phyloP scores from a whole-genome alignment of 1,140 invertebrate species.

The Diabrotica undecimpunctata region DNA sequence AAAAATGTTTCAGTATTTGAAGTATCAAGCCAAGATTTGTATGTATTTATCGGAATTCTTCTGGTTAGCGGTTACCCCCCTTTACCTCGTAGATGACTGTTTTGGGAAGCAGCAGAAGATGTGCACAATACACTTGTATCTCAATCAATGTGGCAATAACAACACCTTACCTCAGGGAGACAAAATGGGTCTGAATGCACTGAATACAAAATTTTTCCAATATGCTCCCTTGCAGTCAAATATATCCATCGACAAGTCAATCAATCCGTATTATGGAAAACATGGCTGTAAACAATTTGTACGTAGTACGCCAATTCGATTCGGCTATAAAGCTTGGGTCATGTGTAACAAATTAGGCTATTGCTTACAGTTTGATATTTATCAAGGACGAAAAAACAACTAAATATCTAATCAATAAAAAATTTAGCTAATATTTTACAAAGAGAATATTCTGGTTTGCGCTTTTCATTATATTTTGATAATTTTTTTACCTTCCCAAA shows the following conservation, averaged over 20 bases:
- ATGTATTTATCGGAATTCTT: conserved; percentile 29
- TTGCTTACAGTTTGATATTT: not conserved
- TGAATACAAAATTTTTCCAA: not conserved
- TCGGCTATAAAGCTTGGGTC: not conserved
- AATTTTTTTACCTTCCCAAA: not conserved
- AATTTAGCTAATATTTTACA: not conserved
- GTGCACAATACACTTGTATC: conserved; percentile 33
- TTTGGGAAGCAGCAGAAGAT: conserved; percentile 31
- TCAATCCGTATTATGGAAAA: not conserved
- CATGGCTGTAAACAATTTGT: not conserved
- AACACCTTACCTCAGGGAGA: not conserved
- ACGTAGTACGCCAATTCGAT: not conserved
- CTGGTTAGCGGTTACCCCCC: conserved; percentile 29
- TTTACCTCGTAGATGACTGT: conserved; percentile 28
- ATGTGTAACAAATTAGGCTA: not conserved
- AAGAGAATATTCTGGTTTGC: not conserved
- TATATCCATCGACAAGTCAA: no score
- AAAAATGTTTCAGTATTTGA: not conserved
- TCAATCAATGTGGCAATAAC: conserved; percentile 23
- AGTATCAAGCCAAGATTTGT: conserved; percentile 11
- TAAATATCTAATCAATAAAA: not conserved
- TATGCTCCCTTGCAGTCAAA: no score
- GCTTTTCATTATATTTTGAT: no score
- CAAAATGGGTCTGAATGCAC: not conserved
- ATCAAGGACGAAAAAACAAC: not conserved